These are phyloP conservation scores for Parapristionchus giblindavisi DNA, from an alignment of 2,888 invertebrate species.

Conservation along the genomic window DNA sequence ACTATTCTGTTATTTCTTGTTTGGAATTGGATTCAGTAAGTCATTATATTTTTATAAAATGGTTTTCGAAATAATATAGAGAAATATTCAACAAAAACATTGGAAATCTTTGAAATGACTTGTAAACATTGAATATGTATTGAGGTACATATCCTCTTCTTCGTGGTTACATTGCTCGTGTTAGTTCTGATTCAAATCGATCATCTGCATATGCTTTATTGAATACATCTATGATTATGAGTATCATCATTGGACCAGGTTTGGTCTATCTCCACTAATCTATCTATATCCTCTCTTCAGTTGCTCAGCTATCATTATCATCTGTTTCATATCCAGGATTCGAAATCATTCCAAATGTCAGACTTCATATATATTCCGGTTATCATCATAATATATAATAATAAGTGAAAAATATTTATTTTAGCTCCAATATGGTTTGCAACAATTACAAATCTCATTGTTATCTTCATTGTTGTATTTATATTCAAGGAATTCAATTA, in stretches of 20 bases:
- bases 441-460: slow-evolving; percentile 15
- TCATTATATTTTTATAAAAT: neutral
- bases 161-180: slow-evolving; percentile 22
- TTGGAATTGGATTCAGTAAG: slow-evolving; percentile 36
- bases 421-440: slow-evolving; percentile 31
- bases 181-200: slow-evolving; percentile 2
- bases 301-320: slow-evolving; percentile 10
- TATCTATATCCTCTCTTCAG: neutral
- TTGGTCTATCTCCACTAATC: neutral
- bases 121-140: neutral
- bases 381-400: neutral
- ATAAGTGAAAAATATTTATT: neutral
- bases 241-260: neutral
- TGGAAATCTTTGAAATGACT: neutral
- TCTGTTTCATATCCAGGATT: slow-evolving; percentile 19
- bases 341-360: slow-evolving; percentile 19
- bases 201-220: slow-evolving; percentile 30
- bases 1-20: neutral
- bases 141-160: slow-evolving; percentile 31
- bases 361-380: slow-evolving; percentile 33
- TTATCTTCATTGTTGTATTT: slow-evolving; percentile 13
- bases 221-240: neutral
- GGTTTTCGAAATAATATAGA: neutral
- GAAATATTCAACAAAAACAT: neutral
- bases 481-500: too few species aligned